These are phyloP conservation scores for Tiliqua scincoides DNA, from an alignment of 2,113 vertebrate species.

Conservation along the genomic window DNA sequence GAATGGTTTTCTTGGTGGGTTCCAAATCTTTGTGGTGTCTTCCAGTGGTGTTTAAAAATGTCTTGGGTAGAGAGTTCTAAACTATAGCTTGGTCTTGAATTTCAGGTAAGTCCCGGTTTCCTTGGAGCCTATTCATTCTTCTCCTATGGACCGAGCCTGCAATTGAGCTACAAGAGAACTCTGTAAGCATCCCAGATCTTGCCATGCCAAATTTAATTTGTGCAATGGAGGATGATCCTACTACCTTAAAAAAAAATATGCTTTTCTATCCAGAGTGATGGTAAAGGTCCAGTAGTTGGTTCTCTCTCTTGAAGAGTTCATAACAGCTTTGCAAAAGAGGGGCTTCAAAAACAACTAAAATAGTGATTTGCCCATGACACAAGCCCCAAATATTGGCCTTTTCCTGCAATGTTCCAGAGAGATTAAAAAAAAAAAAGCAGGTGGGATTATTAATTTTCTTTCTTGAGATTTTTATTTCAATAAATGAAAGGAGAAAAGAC, in stretches of 20 bases:
- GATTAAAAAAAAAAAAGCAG: neutral
- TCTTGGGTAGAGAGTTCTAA: neutral
- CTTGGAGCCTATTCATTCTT: neutral
- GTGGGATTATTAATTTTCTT: rapidly evolving
- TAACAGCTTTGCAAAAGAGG: slow-evolving; percentile 9
- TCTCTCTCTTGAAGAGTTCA: neutral
- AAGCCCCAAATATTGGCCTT: no score
- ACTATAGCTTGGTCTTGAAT: neutral
- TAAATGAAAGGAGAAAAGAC: neutral
- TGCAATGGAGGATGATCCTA: neutral
- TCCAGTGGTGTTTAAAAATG: no score
- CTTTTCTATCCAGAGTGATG: neutral
- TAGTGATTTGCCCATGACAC: neutral
- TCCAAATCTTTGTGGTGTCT: no score
- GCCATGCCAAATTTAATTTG: neutral
- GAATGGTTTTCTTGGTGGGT: no score
- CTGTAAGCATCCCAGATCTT: neutral
- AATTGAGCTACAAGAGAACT: neutral
- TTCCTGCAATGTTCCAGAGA: neutral
- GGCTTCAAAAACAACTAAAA: neutral
- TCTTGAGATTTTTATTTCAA: neutral
- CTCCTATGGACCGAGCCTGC: rapidly evolving
- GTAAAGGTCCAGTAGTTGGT: neutral
- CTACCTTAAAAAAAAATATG: neutral
- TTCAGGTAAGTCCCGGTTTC: slow-evolving; percentile 29